These are phyloP conservation scores for Tenebrosternarchus preto DNA, from an alignment of 2,113 vertebrate species.

Conservation along the genomic window DNA sequence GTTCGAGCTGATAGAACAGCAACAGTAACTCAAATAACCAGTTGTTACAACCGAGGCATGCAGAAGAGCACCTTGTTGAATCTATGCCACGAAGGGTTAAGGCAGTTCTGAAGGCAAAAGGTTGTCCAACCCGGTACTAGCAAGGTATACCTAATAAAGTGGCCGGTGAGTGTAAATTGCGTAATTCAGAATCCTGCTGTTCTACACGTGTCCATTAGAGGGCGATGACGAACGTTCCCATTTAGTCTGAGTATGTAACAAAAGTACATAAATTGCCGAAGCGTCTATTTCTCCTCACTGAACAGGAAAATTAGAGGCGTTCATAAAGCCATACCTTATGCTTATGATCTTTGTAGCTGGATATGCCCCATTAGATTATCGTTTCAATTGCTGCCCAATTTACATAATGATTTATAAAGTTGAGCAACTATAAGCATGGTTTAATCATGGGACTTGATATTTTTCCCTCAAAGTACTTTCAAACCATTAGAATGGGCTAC, in stretches of 20 bases:
- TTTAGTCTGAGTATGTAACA: no score
- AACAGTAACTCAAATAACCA: no score
- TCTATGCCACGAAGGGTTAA: no score
- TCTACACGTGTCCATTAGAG: slow-evolving; percentile 15
- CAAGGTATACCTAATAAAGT: no score
- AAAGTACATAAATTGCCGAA: not conserved
- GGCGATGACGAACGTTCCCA: not conserved
- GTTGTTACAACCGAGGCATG: no score
- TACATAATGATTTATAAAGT: slow-evolving; percentile 19
- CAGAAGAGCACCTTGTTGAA: no score
- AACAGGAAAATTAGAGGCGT: not conserved
- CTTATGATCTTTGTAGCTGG: not conserved
- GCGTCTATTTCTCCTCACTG: not conserved
- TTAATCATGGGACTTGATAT: slow-evolving; percentile 27
- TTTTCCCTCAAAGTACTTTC: slow-evolving; percentile 8
- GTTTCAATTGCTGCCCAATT: slow-evolving; percentile 18
- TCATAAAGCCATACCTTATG: not conserved
- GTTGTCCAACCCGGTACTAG: no score
- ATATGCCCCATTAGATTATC: slow-evolving; percentile 28
- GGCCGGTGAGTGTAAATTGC: no score
- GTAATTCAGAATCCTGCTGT: not conserved
- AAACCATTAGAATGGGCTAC: not conserved
- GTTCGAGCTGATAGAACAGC: no score
- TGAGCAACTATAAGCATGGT: slow-evolving; percentile 10
- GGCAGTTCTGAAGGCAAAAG: no score